Evolutionary conservation across 2,797 vertebrate species (phyloP).

Genomic region (Siniperca obscura): DNA sequence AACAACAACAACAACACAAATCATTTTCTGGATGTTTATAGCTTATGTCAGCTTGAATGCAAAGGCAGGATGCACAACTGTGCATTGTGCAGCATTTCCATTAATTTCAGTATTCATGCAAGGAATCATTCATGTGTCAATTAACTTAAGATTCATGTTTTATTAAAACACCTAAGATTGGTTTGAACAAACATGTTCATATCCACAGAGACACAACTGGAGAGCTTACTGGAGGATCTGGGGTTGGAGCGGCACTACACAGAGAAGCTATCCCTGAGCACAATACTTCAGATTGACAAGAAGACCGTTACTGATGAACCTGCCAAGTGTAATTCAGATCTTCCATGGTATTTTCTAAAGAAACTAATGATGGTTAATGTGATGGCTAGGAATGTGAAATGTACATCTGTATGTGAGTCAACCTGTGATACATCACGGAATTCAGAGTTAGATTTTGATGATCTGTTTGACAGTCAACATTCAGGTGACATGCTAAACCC

Average conservation of each 20-base stretch:
- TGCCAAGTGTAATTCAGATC: conserved; percentile 53
- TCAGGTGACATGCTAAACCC: conserved; percentile 66
- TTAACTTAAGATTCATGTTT: no score
- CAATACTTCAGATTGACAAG: conserved; percentile 71
- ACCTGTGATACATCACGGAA: neutral
- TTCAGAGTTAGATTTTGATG: conserved; percentile 20
- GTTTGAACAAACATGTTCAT: neutral
- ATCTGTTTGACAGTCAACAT: neutral
- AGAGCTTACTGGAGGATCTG: conserved; percentile 64
- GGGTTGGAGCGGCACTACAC: conserved; percentile 58
- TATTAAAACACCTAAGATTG: neutral
- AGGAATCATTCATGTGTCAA: neutral
- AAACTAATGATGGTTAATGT: conserved; percentile 82
- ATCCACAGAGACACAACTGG: conserved; percentile 57
- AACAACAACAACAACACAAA: no score
- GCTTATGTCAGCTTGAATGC: neutral
- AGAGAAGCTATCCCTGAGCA: conserved; percentile 71
- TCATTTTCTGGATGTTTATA: no score
- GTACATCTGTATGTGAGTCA: conserved; percentile 4
- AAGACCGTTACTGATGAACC: conserved; percentile 64
- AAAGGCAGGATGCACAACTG: neutral
- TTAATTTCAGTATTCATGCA: no score
- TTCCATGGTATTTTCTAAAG: conserved; percentile 77
- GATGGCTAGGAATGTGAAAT: conserved; percentile 69
- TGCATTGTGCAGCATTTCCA: no score